phyloP scores from a whole-genome alignment of 2,888 invertebrate species.

The Dynastes maya region DNA sequence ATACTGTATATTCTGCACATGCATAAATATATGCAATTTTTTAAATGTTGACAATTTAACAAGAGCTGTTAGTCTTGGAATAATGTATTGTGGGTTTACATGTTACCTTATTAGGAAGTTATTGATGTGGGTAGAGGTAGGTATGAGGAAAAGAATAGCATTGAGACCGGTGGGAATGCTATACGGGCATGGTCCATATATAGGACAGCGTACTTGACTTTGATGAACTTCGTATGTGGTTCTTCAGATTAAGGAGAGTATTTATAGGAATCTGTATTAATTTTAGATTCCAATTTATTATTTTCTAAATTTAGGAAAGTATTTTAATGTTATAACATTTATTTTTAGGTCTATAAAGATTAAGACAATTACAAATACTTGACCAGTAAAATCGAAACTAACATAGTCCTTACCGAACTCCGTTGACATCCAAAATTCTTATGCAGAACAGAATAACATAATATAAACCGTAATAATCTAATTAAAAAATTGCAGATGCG shows the following conservation, averaged over 20 bases:
- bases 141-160: conserved; percentile 18
- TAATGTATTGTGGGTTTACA: not conserved
- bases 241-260: too few species aligned
- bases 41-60: not conserved
- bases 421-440: conserved; percentile 47
- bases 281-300: too few species aligned
- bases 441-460: conserved; percentile 28
- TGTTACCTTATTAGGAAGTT: not conserved
- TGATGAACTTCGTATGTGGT: not conserved
- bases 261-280: too few species aligned
- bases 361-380: too few species aligned
- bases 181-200: not conserved
- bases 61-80: too few species aligned
- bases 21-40: not conserved
- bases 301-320: too few species aligned
- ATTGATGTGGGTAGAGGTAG: conserved; percentile 19
- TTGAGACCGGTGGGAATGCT: conserved; percentile 1
- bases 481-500: too few species aligned
- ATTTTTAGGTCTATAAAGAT: too few species aligned
- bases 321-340: too few species aligned
- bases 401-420: conserved; percentile 39
- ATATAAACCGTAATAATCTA: not conserved
- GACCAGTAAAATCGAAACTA: not conserved
- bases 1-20: too few species aligned
- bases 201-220: conserved; percentile 22